phyloP scores from a whole-genome alignment of 2,113 vertebrate genomes.

The Dasyprocta punctata region DNA sequence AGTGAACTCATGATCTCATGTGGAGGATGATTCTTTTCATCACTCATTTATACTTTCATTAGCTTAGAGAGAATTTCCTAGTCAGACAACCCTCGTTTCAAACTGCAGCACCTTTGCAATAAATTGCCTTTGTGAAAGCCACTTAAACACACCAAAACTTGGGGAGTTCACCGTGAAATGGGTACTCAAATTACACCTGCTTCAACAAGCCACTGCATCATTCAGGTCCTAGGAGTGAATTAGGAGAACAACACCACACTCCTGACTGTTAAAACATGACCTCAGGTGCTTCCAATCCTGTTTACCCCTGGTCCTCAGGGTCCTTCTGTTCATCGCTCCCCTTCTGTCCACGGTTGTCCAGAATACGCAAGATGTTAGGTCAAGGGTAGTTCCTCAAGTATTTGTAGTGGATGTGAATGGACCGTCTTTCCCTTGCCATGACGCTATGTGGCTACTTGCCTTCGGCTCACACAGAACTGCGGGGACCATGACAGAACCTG shows the following conservation, averaged over 20 bases:
- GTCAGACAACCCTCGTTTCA: not conserved
- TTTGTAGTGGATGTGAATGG: not conserved
- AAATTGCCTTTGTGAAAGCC: not conserved
- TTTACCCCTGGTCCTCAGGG: not conserved
- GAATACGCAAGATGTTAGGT: not conserved
- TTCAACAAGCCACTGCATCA: not conserved
- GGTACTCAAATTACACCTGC: rapidly evolving
- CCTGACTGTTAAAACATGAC: not conserved
- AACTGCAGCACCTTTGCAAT: not conserved
- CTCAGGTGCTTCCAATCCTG: not conserved
- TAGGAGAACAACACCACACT: too few relatives aligned
- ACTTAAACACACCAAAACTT: not conserved
- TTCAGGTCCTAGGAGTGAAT: not conserved
- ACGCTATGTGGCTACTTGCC: not conserved
- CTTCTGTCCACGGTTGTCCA: not conserved
- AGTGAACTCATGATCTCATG: not conserved
- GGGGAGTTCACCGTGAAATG: not conserved
- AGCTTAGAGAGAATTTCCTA: not conserved
- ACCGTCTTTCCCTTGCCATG: not conserved
- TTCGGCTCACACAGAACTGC: not conserved
- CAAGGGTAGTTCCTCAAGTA: not conserved
- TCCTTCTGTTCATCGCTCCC: not conserved
- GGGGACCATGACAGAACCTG: not conserved
- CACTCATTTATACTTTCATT: not conserved
- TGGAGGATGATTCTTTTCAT: not conserved